Evolutionary conservation across 2,113 vertebrate species (phyloP).

Genomic region (Stomatorhinus ivindoensis): DNA sequence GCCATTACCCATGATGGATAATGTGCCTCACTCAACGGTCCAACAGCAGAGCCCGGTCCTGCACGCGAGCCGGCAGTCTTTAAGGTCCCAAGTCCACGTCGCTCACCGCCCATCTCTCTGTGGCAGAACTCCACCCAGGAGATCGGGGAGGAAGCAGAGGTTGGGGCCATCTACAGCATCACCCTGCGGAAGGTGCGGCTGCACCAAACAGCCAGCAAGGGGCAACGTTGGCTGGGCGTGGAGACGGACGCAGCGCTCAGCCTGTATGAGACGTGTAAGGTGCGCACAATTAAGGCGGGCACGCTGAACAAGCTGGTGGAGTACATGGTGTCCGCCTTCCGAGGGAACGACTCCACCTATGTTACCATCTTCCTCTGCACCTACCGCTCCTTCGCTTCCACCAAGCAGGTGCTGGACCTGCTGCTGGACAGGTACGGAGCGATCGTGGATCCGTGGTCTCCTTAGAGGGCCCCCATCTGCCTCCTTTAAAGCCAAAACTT

Average conservation of each 20-base stretch:
- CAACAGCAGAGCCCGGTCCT: not conserved
- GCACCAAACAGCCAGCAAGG: constrained; percentile 82
- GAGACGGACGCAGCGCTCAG: constrained; percentile 81
- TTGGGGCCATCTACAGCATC: constrained; percentile 91
- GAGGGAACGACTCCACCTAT: constrained; percentile 91
- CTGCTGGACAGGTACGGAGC: constrained; percentile 78
- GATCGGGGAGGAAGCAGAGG: constrained; percentile 92
- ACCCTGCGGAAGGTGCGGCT: constrained; percentile 89
- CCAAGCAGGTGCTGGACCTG: constrained; percentile 90
- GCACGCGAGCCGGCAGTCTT: not conserved
- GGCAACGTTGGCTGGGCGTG: constrained; percentile 95
- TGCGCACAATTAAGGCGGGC: constrained; percentile 91
- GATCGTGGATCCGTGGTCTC: not conserved
- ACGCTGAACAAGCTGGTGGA: constrained; percentile 95
- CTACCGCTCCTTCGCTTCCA: constrained; percentile 86
- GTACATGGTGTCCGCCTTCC: constrained; percentile 92
- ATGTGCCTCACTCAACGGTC: not conserved
- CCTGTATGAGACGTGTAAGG: constrained; percentile 93
- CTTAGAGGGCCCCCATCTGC: not conserved
- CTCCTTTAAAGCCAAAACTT: not conserved
- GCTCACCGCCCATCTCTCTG: not conserved
- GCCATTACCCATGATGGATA: not conserved
- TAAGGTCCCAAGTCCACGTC: not conserved
- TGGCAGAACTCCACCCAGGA: constrained; percentile 92
- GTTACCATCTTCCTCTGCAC: constrained; percentile 98